phyloP scores from a whole-genome alignment of 2,888 invertebrate species.

The Trachelus stipa region DNA sequence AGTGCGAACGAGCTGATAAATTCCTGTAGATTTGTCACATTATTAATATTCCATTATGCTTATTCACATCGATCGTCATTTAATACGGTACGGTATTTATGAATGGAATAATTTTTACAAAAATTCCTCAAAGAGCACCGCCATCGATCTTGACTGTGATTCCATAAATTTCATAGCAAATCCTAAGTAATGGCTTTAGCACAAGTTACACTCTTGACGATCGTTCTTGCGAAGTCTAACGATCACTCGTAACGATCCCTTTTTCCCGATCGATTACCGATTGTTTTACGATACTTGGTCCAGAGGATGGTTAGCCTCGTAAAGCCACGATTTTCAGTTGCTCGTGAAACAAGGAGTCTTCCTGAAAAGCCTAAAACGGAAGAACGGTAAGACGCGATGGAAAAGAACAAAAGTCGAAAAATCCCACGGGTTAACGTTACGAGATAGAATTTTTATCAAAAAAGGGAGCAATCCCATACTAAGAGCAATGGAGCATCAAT shows the following conservation, averaged over 20 bases:
- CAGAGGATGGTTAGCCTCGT: conserved; percentile 41
- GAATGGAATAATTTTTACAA: neutral
- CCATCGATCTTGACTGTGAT: conserved; percentile 59
- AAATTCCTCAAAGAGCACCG: conserved; percentile 52
- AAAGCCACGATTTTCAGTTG: conserved; percentile 35
- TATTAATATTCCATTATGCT: neutral
- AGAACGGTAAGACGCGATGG: neutral
- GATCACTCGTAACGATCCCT: conserved; percentile 41
- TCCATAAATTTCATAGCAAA: conserved; percentile 54
- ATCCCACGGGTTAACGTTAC: neutral
- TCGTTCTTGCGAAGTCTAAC: conserved; percentile 57
- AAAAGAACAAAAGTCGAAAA: neutral
- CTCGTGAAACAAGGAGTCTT: neutral
- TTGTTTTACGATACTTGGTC: conserved; percentile 58
- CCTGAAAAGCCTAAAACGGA: neutral
- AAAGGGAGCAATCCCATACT: neutral
- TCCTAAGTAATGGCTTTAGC: neutral
- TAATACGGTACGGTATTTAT: neutral
- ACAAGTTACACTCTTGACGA: conserved; percentile 41
- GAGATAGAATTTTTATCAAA: neutral
- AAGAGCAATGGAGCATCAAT: conserved; percentile 27
- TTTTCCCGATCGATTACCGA: conserved; percentile 58
- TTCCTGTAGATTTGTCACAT: neutral
- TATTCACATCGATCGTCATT: neutral
- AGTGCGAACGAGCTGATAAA: neutral